Conservation (phyloP, 92 coral and sea anemone species). For the Pocillopora meandrina region DNA sequence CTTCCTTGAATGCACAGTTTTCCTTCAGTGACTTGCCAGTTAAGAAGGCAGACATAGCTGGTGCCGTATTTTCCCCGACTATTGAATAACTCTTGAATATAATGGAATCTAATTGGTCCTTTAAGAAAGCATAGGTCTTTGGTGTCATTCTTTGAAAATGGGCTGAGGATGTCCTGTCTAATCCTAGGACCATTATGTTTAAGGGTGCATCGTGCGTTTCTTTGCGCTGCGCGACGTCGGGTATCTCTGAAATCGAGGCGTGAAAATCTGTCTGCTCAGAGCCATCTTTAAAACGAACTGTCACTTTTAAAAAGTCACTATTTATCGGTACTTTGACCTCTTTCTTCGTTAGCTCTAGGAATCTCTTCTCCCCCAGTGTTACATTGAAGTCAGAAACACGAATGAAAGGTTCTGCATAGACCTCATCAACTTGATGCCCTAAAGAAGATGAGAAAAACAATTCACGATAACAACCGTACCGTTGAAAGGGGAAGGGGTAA, state of each 20-base stretch:
- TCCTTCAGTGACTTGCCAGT: constrained; percentile 56
- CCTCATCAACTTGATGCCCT: constrained; percentile 1
- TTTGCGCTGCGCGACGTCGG: constrained; percentile 60
- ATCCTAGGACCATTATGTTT: constrained; percentile 59
- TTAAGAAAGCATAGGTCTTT: constrained; percentile 59
- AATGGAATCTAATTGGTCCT: constrained; percentile 55
- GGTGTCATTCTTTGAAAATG: constrained; percentile 84
- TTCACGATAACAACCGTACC: too few species aligned
- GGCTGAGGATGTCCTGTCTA: constrained; percentile 76
- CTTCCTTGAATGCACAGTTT: constrained; percentile 51
- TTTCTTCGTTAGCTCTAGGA: neutral
- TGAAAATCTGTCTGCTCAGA: constrained; percentile 48
- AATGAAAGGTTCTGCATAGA: constrained; percentile 25
- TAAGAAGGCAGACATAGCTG: constrained; percentile 63
- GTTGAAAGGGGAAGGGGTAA: neutral
- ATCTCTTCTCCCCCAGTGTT: constrained; percentile 6
- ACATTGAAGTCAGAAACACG: constrained; percentile 26
- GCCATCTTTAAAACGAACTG: constrained; percentile 32
- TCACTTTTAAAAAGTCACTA: constrained; percentile 53
- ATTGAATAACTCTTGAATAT: constrained; percentile 67
- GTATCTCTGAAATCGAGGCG: constrained; percentile 69
- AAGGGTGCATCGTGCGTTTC: constrained; percentile 46
- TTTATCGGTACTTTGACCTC: constrained; percentile 8
- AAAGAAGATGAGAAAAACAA: neutral
- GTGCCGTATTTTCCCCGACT: constrained; percentile 78